Percentiles rank a stretch among this genome's conserved stretches.
These are phyloP conservation scores for Nematopogon swammerdamellus DNA, from an alignment of 2,888 invertebrate species.

Conservation along the genomic window DNA sequence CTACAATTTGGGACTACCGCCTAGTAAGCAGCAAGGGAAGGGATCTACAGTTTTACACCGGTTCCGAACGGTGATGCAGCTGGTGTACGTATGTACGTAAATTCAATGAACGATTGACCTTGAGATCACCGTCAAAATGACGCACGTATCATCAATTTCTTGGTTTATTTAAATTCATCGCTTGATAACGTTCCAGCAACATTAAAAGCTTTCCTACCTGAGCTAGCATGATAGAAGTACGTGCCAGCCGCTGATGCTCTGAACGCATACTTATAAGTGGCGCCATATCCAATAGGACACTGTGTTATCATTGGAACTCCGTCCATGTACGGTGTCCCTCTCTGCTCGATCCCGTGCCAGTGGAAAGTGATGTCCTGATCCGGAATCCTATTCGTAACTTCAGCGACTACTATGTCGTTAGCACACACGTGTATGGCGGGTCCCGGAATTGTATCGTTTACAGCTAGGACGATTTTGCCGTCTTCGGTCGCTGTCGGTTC, in stretches of 20 bases:
- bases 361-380: constrained; percentile 68
- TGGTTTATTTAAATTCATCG: no score
- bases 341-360: constrained; percentile 69
- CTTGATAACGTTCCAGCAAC: no score
- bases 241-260: constrained; percentile 65
- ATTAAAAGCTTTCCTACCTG: no score
- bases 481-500: constrained; percentile 28
- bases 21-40: no score
- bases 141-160: no score
- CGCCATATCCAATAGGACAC: constrained; percentile 66
- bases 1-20: no score
- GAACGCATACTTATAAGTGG: constrained; percentile 69
- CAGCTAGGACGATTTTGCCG: constrained; percentile 25
- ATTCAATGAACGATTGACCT: no score
- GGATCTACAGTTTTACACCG: no score
- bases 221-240: constrained; percentile 70
- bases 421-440: constrained; percentile 64
- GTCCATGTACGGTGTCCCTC: constrained; percentile 69
- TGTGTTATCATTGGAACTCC: constrained; percentile 76
- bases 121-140: no score
- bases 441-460: constrained; percentile 43
- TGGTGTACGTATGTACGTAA: no score
- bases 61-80: no score
- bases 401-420: constrained; percentile 70
- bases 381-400: constrained; percentile 67